Evolutionary conservation across 2,113 vertebrate genomes (phyloP), one percentile per base, ranked within the genome.

Genomic region (Haplotaxodon microlepis): DNA sequence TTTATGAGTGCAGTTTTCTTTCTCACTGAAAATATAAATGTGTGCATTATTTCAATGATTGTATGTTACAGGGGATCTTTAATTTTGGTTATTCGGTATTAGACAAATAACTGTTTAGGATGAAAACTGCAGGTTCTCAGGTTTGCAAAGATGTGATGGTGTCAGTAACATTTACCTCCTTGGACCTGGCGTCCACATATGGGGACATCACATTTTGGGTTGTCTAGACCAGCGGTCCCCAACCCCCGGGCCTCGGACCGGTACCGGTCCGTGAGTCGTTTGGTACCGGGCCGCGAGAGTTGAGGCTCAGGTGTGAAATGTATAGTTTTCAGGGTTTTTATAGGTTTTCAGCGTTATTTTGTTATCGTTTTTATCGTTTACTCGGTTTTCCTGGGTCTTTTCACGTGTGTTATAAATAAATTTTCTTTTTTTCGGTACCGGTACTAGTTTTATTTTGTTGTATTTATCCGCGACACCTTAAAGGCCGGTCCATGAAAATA

Each of bases 1-100:
- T 10, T 76, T 17, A 1, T 1, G 9, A 76, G 69, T 0, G 5
- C 21, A 29, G 14, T 76, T 47, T 42, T 47, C 13, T 47, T 73
- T 73, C 69, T 2, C 8, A 0, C 9, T 29, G 40, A 7, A 76
- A 47, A 5, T 47, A 1, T 24, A 11, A 76, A 71, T 0, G 4
- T 29, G 8, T 47, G 40, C 14, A 73, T 45, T 29, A 5, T 45
- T 45, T 24, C 21, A 27, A 24, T 16, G 66, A 27, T 17, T 73
- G 4, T 1, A 47, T 6, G 9, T 47, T 27, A 24, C 9, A 7
- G 14, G 40, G 69, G 9, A 47, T 11, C 21, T 73, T 73, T 27
- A 1, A 71, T 1, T 17, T 17, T 2, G 38, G 38, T 11, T 29
- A 11, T 2, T 31, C 0, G 16, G 8, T 9, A 9, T 47, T 73